Evolutionary conservation across 2,888 invertebrate genomes (phyloP).

Genomic region (Eupithecia subfuscata): DNA sequence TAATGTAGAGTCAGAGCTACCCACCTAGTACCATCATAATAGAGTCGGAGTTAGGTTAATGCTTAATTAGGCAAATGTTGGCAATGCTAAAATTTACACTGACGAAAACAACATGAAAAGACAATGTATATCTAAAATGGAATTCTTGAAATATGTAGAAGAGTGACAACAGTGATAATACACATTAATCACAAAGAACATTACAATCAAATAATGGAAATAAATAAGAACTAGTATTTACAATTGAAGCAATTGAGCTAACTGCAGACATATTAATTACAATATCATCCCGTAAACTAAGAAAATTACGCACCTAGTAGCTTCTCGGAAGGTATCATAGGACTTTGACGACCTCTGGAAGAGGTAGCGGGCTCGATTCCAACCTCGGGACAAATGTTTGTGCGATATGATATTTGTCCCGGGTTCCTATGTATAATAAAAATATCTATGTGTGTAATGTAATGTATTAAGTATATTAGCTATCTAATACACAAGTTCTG

Average conservation of each 20-base stretch:
- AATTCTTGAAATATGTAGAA: neutral
- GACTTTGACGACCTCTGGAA: constrained; percentile 1
- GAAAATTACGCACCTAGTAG: constrained; percentile 24
- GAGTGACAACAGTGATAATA: too few species aligned
- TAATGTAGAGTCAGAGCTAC: neutral
- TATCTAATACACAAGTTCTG: too few species aligned
- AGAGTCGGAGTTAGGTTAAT: neutral
- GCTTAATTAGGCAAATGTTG: neutral
- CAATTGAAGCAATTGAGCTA: too few species aligned
- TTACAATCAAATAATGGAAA: too few species aligned
- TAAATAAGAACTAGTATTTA: too few species aligned
- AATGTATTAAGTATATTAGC: too few species aligned
- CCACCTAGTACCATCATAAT: neutral
- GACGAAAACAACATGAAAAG: neutral
- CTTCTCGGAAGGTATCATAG: constrained; percentile 71
- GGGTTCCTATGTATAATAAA: too few species aligned
- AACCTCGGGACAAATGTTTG: neutral
- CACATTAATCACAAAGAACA: too few species aligned
- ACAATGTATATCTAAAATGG: neutral
- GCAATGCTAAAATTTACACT: neutral
- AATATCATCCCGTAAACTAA: neutral
- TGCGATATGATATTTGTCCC: neutral
- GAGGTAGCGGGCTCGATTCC: neutral
- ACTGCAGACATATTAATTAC: too few species aligned
- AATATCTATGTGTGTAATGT: too few species aligned